Evolutionary conservation across 2,797 vertebrate species (phyloP), one percentile per base, ranked within the genome.

Genomic region (Neostethus bicornis): DNA sequence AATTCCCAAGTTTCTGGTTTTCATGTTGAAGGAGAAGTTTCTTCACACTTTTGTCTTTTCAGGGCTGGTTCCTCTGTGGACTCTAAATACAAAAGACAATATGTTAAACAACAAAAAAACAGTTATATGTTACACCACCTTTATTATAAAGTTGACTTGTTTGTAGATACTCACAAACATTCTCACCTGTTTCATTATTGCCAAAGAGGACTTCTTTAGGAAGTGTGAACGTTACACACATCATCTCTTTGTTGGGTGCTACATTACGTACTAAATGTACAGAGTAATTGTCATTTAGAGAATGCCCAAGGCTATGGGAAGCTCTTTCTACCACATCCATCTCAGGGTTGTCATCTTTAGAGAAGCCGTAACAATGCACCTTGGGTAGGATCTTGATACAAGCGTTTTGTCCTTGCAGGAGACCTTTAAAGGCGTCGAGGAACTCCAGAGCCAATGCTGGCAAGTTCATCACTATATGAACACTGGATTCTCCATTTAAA

Each of bases 171-270:
- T 19, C 25, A 51, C 32, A 11, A 37, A 38, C 39, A 0, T 26
- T 43, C 90, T 94, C 84, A 96, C 95, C 95, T 85, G 58, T 79
- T 1, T 61, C 57, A 25, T 85, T 78, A 4, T 75, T 63, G 80
- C 85, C 77, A 83, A 90, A 97, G 34, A 99, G 89, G 23, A 95
- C 71, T 0, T 93, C 86, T 2, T 79, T 89, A 7, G 95, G 95
- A 35, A 99, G 2, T 52, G 70, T 89, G 85, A 99, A 98, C 47
- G 84, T 95, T 61, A 97, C 87, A 70, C 97, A 97, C 87, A 98
- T 85, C 97, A 99, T 99, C 61, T 98, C 94, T 87, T 99, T 99
- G 87, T 94, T 96, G 0, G 97, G 97, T 0, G 97, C 93, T 29
- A 99, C 97, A 0, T 98, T 96, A 39, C 97, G 93, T 51, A 99